Percentiles rank a stretch among this genome's conserved stretches.
These are phyloP conservation scores for Buphagus erythrorhynchus DNA, from an alignment of 2,797 vertebrate species.

Conservation along the genomic window DNA sequence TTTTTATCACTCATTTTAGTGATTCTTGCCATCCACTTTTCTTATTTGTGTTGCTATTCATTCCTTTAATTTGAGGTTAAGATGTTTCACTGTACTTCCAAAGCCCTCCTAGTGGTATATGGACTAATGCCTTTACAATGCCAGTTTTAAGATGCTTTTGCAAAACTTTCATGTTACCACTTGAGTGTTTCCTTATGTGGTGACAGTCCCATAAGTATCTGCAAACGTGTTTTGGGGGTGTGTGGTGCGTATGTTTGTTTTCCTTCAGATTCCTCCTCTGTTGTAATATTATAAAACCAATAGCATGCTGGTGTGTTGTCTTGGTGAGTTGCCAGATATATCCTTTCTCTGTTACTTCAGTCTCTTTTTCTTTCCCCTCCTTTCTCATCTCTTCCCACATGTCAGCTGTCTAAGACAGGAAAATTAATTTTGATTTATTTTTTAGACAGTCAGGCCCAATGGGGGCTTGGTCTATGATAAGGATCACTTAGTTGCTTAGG, in stretches of 20 bases:
- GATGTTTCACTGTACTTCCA: not conserved
- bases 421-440: not conserved
- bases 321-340: not conserved
- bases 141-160: rapidly evolving
- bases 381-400: not conserved
- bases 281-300: not conserved
- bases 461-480: not conserved
- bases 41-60: not conserved
- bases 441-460: not conserved
- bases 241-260: not conserved
- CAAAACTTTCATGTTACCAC: not conserved
- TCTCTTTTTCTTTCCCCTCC: not conserved
- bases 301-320: not conserved
- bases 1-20: not conserved
- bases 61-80: not conserved
- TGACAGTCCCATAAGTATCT: not conserved
- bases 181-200: not conserved
- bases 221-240: not conserved
- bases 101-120: not conserved
- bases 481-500: not conserved
- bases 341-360: not conserved
- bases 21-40: not conserved
- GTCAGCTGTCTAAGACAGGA: not conserved
- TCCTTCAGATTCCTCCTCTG: not conserved
- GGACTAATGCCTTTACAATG: not conserved